These are phyloP conservation scores for Corythornis cristatus DNA, from an alignment of 2,113 vertebrate species.

Conservation along the genomic window DNA sequence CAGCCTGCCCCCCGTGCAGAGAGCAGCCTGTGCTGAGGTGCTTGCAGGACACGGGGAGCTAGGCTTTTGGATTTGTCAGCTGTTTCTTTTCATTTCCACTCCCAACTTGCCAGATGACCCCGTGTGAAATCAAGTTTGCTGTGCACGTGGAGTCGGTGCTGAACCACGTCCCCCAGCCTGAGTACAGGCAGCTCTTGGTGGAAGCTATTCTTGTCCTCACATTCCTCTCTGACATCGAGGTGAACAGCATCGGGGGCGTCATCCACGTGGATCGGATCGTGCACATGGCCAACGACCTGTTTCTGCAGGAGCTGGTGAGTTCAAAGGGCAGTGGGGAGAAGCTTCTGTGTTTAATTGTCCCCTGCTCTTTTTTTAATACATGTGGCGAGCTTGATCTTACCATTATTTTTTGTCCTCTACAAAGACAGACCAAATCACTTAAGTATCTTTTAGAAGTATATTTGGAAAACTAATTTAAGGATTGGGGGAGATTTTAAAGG, in stretches of 20 bases:
- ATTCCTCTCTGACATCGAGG: slow-evolving; percentile 88
- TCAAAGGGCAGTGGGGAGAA: neutral
- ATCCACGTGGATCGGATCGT: slow-evolving; percentile 88
- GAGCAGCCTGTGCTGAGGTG: neutral
- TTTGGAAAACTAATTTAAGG: neutral
- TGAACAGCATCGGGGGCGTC: slow-evolving; percentile 89
- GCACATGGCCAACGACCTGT: slow-evolving; percentile 91
- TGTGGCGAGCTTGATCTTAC: neutral
- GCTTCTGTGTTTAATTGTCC: neutral
- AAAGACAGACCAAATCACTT: neutral
- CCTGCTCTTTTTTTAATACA: neutral
- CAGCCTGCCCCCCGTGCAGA: neutral
- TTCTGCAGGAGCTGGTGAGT: slow-evolving; percentile 91
- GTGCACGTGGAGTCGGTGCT: slow-evolving; percentile 96
- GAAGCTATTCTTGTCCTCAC: slow-evolving; percentile 93
- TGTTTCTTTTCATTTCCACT: neutral
- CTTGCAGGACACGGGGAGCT: neutral
- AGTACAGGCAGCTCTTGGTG: slow-evolving; percentile 95
- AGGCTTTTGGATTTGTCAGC: neutral
- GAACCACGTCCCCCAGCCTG: slow-evolving; percentile 94
- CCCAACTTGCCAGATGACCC: slow-evolving; percentile 86
- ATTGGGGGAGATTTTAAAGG: neutral
- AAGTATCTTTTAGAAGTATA: neutral
- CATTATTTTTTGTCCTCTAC: neutral
- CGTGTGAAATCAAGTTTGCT: slow-evolving; percentile 95